Evolutionary conservation across 2,888 invertebrate genomes (phyloP).

Genomic region (Leptura quadrifasciata): DNA sequence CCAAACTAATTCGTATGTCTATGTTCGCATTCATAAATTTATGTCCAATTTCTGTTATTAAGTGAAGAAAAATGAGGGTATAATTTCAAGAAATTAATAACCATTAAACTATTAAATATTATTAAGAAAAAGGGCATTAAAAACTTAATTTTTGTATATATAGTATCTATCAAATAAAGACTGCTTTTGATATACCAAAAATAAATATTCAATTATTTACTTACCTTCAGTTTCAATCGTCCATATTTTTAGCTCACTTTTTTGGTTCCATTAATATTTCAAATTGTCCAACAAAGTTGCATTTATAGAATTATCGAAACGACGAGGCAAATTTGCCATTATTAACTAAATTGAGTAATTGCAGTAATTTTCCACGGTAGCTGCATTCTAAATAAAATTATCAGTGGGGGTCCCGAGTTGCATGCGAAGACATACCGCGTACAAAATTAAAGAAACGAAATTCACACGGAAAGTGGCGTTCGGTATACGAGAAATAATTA

Average conservation of each 20-base stretch:
- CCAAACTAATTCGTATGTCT: too few relatives aligned
- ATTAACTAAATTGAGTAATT: slow-evolving; percentile 31
- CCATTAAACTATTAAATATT: too few relatives aligned
- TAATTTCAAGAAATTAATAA: too few relatives aligned
- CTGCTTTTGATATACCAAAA: neutral
- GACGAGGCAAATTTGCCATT: slow-evolving; percentile 13
- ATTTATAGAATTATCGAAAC: slow-evolving; percentile 17
- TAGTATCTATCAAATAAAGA: too few relatives aligned
- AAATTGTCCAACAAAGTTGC: neutral
- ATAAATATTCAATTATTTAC: neutral
- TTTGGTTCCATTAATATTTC: neutral
- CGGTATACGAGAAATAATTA: slow-evolving; percentile 13
- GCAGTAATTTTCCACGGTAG: slow-evolving; percentile 26
- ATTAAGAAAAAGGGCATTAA: too few relatives aligned
- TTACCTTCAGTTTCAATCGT: neutral
- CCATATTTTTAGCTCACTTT: neutral
- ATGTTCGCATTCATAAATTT: too few relatives aligned
- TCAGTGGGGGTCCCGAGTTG: slow-evolving; percentile 22
- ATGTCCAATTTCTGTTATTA: too few relatives aligned
- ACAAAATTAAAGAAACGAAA: slow-evolving; percentile 4
- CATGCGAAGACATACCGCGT: slow-evolving; percentile 18
- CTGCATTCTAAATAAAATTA: slow-evolving; percentile 21
- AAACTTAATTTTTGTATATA: too few relatives aligned
- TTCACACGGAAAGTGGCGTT: slow-evolving; percentile 15
- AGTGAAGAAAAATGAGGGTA: too few relatives aligned